Evolutionary conservation across 2,113 vertebrate species (phyloP).

Genomic region (Leiothrix lutea): DNA sequence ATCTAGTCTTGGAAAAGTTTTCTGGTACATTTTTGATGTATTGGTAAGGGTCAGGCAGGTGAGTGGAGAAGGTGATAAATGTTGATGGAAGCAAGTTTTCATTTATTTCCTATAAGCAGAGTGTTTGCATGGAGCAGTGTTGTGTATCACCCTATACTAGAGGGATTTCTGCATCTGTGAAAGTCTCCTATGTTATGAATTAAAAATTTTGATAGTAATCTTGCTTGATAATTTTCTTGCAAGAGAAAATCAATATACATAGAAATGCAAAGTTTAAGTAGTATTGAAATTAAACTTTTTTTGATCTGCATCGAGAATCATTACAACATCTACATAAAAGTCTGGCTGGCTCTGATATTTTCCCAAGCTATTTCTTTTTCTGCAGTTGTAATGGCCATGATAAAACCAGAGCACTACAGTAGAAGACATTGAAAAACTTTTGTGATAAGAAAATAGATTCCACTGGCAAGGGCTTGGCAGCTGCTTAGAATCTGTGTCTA

Average conservation of each 20-base stretch:
- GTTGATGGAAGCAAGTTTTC: not conserved
- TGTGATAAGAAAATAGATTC: not conserved
- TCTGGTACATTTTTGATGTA: not conserved
- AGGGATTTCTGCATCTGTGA: not conserved
- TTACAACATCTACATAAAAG: not conserved
- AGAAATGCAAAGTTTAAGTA: not conserved
- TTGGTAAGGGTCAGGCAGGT: not conserved
- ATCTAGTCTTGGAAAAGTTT: not conserved
- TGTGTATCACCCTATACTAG: not conserved
- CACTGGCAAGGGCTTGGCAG: not conserved
- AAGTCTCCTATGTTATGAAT: not conserved
- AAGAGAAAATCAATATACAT: not conserved
- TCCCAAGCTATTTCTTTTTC: not conserved
- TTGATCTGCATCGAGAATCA: not conserved
- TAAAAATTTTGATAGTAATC: not conserved
- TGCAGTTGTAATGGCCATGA: rapidly evolving
- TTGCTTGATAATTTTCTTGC: too few relatives aligned
- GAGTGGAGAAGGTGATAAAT: not conserved
- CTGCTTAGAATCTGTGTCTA: not conserved
- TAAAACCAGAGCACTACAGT: not conserved
- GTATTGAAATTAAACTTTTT: not conserved
- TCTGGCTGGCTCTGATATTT: not conserved
- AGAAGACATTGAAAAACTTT: not conserved
- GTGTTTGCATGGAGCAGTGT: not conserved
- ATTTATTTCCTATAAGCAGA: not conserved